A percentile compares a stretch with the other conserved stretches of the same genome.
phyloP scores from a whole-genome alignment of 2,888 invertebrate species.

The Spodoptera exigua region DNA sequence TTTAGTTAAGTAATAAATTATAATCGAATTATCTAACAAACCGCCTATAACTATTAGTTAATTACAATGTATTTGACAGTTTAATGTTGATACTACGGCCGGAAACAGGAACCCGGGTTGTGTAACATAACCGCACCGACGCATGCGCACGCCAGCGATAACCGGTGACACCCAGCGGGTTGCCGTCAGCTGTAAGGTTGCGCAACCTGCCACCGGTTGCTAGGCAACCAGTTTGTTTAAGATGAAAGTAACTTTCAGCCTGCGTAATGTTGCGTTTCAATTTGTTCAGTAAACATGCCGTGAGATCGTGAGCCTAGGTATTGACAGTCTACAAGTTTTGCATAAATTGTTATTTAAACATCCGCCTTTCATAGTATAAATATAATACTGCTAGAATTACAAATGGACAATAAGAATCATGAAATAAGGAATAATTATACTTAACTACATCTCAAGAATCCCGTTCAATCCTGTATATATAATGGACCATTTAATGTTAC shows the following conservation, averaged over 20 bases:
- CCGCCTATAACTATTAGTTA: constrained; percentile 10
- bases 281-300: background rate
- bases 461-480: too few relatives aligned
- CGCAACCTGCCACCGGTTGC: constrained; percentile 27
- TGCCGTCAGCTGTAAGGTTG: constrained; percentile 28
- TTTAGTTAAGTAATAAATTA: background rate
- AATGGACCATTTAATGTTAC: too few relatives aligned
- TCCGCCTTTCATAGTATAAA: too few relatives aligned
- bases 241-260: constrained; percentile 38
- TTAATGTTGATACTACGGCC: constrained; percentile 1
- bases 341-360: background rate
- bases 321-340: too few relatives aligned
- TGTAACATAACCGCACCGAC: constrained; percentile 26
- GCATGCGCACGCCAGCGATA: constrained; percentile 26
- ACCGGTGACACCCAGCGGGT: constrained; percentile 36
- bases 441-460: too few relatives aligned
- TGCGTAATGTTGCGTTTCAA: background rate
- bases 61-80: constrained; percentile 19
- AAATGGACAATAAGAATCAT: too few relatives aligned
- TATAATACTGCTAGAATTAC: too few relatives aligned
- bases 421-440: too few relatives aligned
- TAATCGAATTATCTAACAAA: constrained; percentile 4
- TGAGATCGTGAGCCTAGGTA: background rate
- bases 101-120: constrained; percentile 47
- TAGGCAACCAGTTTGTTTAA: constrained; percentile 31